Conservation (phyloP, 35 echinoderm and acorn worm species). For the Nesometra sesokonis region DNA sequence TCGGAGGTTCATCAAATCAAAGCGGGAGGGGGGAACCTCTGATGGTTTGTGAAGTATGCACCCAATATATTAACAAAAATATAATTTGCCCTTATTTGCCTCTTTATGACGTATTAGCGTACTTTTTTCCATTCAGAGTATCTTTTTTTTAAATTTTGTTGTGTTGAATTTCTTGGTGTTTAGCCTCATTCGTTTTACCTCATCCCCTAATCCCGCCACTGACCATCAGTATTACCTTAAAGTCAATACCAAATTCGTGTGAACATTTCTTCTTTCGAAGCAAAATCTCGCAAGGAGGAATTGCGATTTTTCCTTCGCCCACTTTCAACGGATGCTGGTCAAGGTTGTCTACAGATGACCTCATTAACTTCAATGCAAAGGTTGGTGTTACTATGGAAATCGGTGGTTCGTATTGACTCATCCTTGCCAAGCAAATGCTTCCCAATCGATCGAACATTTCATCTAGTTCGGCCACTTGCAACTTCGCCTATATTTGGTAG, state of each 20-base stretch:
- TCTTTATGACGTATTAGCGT: too few relatives aligned
- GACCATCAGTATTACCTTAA: not conserved
- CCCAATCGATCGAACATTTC: not conserved
- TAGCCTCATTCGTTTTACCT: too few relatives aligned
- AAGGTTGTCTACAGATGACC: not conserved
- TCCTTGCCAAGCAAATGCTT: not conserved
- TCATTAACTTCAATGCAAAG: not conserved
- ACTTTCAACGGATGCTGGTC: not conserved
- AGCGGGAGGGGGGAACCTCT: too few relatives aligned
- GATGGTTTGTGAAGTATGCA: too few relatives aligned
- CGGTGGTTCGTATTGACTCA: not conserved
- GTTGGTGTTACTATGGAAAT: not conserved
- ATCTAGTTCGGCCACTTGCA: not conserved
- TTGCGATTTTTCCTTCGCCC: not conserved
- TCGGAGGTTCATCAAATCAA: too few relatives aligned
- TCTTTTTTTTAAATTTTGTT: too few relatives aligned
- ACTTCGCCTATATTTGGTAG: not conserved
- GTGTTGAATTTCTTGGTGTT: too few relatives aligned
- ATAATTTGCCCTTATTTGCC: too few relatives aligned
- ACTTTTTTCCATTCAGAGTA: too few relatives aligned
- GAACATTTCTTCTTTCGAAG: not conserved
- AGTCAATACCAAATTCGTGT: not conserved
- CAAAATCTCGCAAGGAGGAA: not conserved
- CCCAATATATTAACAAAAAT: too few relatives aligned
- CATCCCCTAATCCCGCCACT: too few relatives aligned